Conservation (phyloP, 2,113 vertebrate species). For the Aepyceros melampus region DNA sequence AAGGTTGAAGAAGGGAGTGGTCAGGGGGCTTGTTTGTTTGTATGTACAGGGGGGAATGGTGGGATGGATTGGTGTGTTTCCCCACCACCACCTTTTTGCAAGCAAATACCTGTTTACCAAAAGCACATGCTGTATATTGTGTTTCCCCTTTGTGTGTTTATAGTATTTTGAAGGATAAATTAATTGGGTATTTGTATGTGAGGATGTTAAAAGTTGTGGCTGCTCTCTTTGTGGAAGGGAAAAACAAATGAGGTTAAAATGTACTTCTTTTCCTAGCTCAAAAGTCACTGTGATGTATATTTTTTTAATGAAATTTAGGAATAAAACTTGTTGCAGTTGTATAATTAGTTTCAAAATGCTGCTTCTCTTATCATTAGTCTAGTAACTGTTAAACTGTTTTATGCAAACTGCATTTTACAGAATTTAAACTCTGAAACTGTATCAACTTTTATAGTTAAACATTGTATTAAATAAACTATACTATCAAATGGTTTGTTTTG, state of each 20-base stretch:
- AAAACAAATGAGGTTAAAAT: conserved; percentile 46
- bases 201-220: conserved; percentile 23
- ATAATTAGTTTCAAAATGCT: conserved; percentile 69
- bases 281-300: conserved; percentile 64
- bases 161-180: conserved; percentile 46
- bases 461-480: conserved; percentile 73
- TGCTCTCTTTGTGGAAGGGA: conserved; percentile 44
- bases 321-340: conserved; percentile 63
- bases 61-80: not conserved
- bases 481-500: conserved; percentile 54
- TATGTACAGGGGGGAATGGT: not conserved
- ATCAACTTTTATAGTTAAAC: conserved; percentile 76
- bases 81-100: not conserved
- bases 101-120: conserved; percentile 34
- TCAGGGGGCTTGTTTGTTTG: not conserved
- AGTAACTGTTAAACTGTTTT: conserved; percentile 70
- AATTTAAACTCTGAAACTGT: conserved; percentile 67
- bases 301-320: conserved; percentile 72
- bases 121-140: conserved; percentile 50
- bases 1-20: not conserved
- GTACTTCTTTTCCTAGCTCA: conserved; percentile 66
- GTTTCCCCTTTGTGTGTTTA: not conserved
- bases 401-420: conserved; percentile 72
- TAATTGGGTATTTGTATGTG: conserved; percentile 47
- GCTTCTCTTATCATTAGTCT: conserved; percentile 65